phyloP scores from a whole-genome alignment of 2,113 vertebrate species.

The Microtus oregoni region DNA sequence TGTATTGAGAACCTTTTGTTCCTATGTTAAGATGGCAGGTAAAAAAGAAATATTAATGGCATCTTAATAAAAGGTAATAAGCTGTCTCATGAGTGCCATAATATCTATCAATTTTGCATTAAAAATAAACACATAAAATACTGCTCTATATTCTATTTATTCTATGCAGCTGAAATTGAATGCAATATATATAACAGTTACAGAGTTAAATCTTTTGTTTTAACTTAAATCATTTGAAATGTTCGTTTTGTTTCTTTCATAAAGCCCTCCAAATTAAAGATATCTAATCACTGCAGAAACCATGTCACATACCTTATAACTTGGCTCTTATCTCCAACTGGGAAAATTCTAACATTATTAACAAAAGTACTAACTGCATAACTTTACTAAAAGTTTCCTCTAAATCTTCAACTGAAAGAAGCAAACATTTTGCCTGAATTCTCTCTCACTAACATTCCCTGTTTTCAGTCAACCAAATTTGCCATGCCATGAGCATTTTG shows the following conservation, averaged over 20 bases:
- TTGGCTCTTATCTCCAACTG: neutral
- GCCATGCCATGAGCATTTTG: neutral
- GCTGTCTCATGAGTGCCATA: accelerated
- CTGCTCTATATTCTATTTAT: neutral
- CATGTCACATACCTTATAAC: neutral
- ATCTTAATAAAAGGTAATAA: neutral
- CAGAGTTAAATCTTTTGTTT: neutral
- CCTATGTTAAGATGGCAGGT: neutral
- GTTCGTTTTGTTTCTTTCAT: neutral
- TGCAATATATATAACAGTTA: neutral
- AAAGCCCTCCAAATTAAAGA: neutral
- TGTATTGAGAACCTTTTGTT: neutral
- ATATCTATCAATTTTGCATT: neutral
- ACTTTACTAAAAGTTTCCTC: neutral
- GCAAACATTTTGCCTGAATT: neutral
- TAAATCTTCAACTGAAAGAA: neutral
- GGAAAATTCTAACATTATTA: neutral
- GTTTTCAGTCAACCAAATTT: neutral
- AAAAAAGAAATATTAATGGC: neutral
- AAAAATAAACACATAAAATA: neutral
- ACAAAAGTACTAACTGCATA: neutral
- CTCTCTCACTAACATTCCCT: neutral
- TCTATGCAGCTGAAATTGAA: neutral
- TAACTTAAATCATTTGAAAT: neutral
- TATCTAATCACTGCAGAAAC: neutral